Conservation (phyloP, 2,888 invertebrate genomes). For the Dysmachus trigonus region DNA sequence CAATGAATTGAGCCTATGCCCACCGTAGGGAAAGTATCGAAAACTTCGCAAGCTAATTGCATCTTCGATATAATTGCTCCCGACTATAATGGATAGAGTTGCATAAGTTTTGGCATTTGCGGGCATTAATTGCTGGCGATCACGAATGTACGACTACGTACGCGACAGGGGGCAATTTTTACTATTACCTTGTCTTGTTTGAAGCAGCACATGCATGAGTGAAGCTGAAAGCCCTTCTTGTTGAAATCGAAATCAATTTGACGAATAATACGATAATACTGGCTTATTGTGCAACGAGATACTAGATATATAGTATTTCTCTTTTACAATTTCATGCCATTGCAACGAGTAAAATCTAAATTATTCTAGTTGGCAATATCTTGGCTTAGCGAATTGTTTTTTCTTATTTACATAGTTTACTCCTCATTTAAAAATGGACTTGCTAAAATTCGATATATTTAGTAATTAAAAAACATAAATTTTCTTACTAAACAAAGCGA, state of each 20-base stretch:
- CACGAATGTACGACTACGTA: neutral
- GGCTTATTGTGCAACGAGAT: neutral
- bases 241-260: neutral
- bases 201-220: neutral
- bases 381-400: too few species aligned
- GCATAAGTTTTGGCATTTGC: neutral
- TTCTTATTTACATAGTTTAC: too few species aligned
- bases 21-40: neutral
- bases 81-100: neutral
- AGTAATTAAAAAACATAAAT: too few species aligned
- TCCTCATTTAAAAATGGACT: too few species aligned
- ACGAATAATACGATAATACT: neutral
- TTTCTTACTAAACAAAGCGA: too few species aligned
- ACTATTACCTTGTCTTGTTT: neutral
- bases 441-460: too few species aligned
- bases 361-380: too few species aligned
- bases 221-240: neutral
- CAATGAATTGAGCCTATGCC: neutral
- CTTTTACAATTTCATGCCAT: neutral
- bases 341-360: neutral
- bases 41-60: neutral
- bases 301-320: neutral
- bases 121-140: neutral
- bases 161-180: neutral
- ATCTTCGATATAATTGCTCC: neutral